These are phyloP conservation scores for Neotoma lepida DNA, from an alignment of 2,113 vertebrate species.

Conservation along the genomic window DNA sequence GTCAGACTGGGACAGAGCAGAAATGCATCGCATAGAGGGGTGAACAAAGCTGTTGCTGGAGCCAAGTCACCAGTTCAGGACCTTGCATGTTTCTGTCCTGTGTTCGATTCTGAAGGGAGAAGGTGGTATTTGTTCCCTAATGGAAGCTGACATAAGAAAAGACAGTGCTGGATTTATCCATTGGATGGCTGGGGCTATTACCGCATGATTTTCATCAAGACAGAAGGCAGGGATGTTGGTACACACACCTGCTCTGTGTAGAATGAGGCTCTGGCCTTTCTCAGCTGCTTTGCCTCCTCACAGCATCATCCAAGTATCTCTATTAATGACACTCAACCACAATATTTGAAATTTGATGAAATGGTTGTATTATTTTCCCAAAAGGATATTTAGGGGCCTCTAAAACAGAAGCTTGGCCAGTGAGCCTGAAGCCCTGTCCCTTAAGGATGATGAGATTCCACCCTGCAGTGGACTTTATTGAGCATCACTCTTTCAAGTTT, in stretches of 20 bases:
- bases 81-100: neutral
- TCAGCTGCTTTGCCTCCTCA: neutral
- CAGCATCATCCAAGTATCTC: neutral
- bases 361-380: neutral
- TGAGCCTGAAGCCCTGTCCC: constrained; percentile 16
- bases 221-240: constrained; percentile 36
- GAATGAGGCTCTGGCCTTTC: neutral
- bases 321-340: constrained; percentile 65
- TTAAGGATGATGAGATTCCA: constrained; percentile 4
- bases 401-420: constrained; percentile 30
- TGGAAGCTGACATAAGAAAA: constrained; percentile 72
- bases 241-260: neutral
- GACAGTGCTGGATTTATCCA: constrained; percentile 58
- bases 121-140: constrained; percentile 58
- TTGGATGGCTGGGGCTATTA: constrained; percentile 64
- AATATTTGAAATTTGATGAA: constrained; percentile 62
- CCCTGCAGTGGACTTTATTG: neutral
- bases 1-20: neutral
- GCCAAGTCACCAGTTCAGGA: neutral
- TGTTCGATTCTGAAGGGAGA: neutral
- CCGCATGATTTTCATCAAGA: constrained; percentile 68
- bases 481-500: constrained; percentile 37
- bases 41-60: neutral
- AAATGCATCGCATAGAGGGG: neutral
- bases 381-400: constrained; percentile 28